Evolutionary conservation across 1,140 invertebrate species (phyloP).

Genomic region (Drosophila sproati): DNA sequence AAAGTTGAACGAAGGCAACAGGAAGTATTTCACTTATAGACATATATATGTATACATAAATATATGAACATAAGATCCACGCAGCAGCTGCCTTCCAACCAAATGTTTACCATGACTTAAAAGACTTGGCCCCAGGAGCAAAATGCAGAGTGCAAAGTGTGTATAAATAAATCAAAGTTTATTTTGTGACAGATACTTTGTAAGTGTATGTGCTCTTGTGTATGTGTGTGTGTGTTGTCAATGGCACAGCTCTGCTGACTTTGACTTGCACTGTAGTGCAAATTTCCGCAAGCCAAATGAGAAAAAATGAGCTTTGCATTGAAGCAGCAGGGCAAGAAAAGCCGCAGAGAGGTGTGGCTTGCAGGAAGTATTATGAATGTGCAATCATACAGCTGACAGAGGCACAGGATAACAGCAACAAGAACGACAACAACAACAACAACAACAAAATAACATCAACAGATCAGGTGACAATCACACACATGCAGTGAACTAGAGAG

Average conservation of each 20-base stretch:
- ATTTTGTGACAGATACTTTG: conserved; percentile 71
- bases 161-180: conserved; percentile 80
- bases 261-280: conserved; percentile 66
- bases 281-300: conserved; percentile 76
- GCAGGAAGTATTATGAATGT: conserved; percentile 72
- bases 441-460: conserved; percentile 13
- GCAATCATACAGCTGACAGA: conserved; percentile 63
- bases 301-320: conserved; percentile 54
- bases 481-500: conserved; percentile 2
- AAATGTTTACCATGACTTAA: conserved; percentile 54
- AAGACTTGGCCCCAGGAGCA: conserved; percentile 49
- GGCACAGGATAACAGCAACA: conserved; percentile 17
- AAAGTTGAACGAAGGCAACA: conserved; percentile 33
- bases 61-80: neutral
- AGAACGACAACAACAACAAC: conserved; percentile 27
- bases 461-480: conserved; percentile 62
- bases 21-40: conserved; percentile 1
- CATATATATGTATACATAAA: neutral
- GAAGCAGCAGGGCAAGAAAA: conserved; percentile 7
- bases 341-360: neutral
- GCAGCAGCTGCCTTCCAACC: conserved; percentile 30
- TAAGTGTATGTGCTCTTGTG: conserved; percentile 1
- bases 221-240: conserved; percentile 33
- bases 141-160: conserved; percentile 66
- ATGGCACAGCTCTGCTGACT: conserved; percentile 41